Base-by-base conservation (phyloP, 1,140 invertebrate species). In the Euglossa dilemma region DNA sequence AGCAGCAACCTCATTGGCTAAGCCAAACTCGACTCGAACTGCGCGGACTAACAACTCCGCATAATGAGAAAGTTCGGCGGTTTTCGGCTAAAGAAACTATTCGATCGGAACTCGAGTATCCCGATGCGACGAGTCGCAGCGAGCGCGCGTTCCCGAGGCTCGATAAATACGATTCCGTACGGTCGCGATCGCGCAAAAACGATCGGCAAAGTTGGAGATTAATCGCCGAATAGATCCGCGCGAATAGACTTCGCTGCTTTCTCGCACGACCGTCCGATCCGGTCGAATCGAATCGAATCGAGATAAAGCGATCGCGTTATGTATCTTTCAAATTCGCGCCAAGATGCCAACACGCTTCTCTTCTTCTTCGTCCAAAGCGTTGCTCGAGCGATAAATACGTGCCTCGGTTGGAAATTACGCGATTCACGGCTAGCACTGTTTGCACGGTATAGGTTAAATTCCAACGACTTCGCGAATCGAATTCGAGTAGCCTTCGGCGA, bases 11-110 rank as follows among this genome's bases (percentile, higher is more conserved):
- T 89, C 88, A 85, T 87, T 83, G 87, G 88, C 81, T 89, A 90
- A 90, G 82, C 88, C 84, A 84, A 88, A 89, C 85, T 74, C 75
- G 74, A 79, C 73, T 83, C 59, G 78, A 90, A 90, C 88, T 90
- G 77, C 74, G 77, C 77, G 83, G 76, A 71, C 86, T 84, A 90
- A 90, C 88, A 87, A 86, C 88, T 87, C 83, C 47, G 88, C 80
- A 90, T 90, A 90, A 90, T 90, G 88, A 87, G 85, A 89, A 90
- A 90, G 88, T 90, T 89, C 59, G 74, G 75, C 59, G 82, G 87
- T 86, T 87, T 80, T 84, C 74, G 84, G 85, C 88, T 86, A 90
- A 90, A 89, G 89, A 87, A 88, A 88, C 84, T 85, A 90, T 90
- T 90, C 84, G 56, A 87, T 85, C 70, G 86, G 78, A 90, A 86